Base-by-base conservation (phyloP, 2,888 invertebrate genomes). In the Leptopterna dolabrata region DNA sequence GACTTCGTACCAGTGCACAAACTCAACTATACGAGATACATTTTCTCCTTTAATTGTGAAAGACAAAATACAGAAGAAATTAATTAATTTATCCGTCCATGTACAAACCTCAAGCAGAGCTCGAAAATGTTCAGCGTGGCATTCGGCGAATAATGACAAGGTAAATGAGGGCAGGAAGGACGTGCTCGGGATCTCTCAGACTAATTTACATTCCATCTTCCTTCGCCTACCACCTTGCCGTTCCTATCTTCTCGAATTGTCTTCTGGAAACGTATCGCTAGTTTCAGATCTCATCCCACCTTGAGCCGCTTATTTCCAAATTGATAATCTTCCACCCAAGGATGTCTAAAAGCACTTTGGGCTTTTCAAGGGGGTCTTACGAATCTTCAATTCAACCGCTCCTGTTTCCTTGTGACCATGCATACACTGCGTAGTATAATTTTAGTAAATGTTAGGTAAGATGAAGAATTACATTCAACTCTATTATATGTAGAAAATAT, bases 171-270 rank as follows among this genome's bases (percentile, higher is more conserved):
- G 45, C 43, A 14, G 19, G 45, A 63, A 27, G 45, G 45, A 78
- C 78, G 78, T 78, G 78, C 45, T 78, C 24, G 9, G 78, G 78
- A n/a, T 78, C 78, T 45, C 78, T 11, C 45, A 45, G 45, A 45
- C 78, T 45, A 78, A 78, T 78, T 78, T 78, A 78, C 78, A 78
- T 45, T 78, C 24, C 45, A 78, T 78, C 78, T 24, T 63, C 63
- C 63, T 63, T 24, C 51, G n/a, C 6, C 55, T 63, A n/a, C 19
- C 19, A 63, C 63, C 24, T 63, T 63, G 24, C 63, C 27, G 24
- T 63, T 47, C 11, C 63, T 27, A 24, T 63, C 19, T 63, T 24
- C 63, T 63, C 19, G 24, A 63, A 24, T 63, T 63, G 63, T 63
- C 63, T 63, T n/a, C 51, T 63, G 63, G 63, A 63, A 63, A 63